Evolutionary conservation across 2,113 vertebrate species (phyloP).

Genomic region (Microtus richardsoni): DNA sequence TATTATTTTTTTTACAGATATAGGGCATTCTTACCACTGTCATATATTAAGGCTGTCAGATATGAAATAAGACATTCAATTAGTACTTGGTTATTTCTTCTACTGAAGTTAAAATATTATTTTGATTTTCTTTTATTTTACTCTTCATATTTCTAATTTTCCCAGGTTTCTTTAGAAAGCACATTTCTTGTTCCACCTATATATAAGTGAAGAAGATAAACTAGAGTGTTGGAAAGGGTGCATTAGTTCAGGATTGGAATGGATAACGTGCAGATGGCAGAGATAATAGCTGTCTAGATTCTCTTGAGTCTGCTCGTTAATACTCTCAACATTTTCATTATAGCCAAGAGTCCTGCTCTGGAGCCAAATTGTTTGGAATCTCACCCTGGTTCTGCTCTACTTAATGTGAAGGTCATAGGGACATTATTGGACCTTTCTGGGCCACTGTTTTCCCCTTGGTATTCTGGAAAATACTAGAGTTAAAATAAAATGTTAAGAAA

Average conservation of each 20-base stretch:
- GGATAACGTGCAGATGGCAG: neutral
- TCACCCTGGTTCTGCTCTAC: neutral
- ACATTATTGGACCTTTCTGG: neutral
- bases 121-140: neutral
- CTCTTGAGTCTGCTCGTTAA: neutral
- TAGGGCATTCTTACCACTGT: neutral
- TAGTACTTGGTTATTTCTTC: neutral
- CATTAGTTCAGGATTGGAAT: neutral
- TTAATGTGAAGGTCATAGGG: neutral
- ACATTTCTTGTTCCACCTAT: neutral
- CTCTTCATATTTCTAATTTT: neutral
- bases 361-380: neutral
- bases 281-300: neutral
- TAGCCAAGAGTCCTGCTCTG: neutral
- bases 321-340: neutral
- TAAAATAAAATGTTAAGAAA: conserved; percentile 27
- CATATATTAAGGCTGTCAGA: neutral
- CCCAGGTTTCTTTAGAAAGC: neutral
- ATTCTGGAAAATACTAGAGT: neutral
- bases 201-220: neutral
- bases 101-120: neutral
- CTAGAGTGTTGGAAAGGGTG: neutral
- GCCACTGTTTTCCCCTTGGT: neutral
- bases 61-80: conserved; percentile 3
- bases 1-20: conserved; percentile 10